Conservation (phyloP, 1,140 invertebrate species). For the Drosophila jambulina region DNA sequence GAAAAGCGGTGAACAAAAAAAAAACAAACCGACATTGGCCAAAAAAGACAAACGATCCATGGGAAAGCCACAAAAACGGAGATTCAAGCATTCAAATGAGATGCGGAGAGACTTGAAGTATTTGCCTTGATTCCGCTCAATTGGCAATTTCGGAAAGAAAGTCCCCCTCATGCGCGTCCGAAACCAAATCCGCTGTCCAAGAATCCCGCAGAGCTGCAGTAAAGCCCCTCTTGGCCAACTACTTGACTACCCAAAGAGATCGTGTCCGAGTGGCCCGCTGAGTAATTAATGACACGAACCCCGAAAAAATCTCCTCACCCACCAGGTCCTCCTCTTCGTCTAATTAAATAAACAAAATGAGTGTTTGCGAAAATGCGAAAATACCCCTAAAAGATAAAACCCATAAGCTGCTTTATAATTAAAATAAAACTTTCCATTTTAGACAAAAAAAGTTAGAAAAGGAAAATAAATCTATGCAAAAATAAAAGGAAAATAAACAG, state of each 20-base stretch:
- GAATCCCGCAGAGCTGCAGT: slow-evolving; percentile 48
- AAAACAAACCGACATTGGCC: slow-evolving; percentile 32
- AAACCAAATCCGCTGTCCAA: slow-evolving; percentile 28
- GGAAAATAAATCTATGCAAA: background rate
- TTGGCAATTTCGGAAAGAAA: slow-evolving; percentile 54
- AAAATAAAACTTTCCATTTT: slow-evolving; percentile 38
- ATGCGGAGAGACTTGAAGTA: slow-evolving; percentile 53
- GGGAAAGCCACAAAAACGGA: slow-evolving; percentile 48
- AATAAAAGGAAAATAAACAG: background rate
- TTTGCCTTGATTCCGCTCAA: slow-evolving; percentile 55
- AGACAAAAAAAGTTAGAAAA: background rate
- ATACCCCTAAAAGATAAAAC: slow-evolving; percentile 13
- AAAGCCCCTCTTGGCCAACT: slow-evolving; percentile 38
- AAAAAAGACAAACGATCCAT: slow-evolving; percentile 58
- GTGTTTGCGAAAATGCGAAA: slow-evolving; percentile 28
- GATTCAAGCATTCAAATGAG: slow-evolving; percentile 56
- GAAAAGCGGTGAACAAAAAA: background rate
- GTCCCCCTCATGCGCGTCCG: slow-evolving; percentile 35
- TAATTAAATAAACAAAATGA: slow-evolving; percentile 57
- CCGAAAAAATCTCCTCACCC: slow-evolving; percentile 4
- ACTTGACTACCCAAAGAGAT: slow-evolving; percentile 45
- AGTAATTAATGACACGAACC: slow-evolving; percentile 53
- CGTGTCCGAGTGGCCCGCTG: slow-evolving; percentile 51
- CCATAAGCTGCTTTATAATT: slow-evolving; percentile 35
- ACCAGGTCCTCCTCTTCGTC: slow-evolving; percentile 33